phyloP scores from a whole-genome alignment of 2,113 vertebrate species.

The Chloebia gouldiae region DNA sequence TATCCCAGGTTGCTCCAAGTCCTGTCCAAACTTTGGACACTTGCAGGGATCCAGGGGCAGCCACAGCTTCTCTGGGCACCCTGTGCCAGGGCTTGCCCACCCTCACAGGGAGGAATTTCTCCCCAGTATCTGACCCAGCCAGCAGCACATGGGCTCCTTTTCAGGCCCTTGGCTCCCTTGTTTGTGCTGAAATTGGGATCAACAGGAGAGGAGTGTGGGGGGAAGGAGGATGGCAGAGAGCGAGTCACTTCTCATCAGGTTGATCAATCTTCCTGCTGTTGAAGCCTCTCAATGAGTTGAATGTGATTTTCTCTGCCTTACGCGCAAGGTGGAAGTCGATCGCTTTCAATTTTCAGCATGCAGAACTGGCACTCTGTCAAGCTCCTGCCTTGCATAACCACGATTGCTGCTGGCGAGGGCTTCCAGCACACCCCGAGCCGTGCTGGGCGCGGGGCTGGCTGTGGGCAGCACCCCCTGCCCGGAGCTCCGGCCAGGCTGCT shows the following conservation, averaged over 20 bases:
- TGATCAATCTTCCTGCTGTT: constrained; percentile 69
- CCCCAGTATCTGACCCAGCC: accelerated
- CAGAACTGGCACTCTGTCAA: constrained; percentile 43
- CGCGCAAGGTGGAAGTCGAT: constrained; percentile 58
- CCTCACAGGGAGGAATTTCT: neutral
- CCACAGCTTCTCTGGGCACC: neutral
- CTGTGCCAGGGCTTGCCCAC: neutral
- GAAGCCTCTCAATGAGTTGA: constrained; percentile 65
- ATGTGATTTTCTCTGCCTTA: constrained; percentile 66
- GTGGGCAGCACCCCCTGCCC: neutral
- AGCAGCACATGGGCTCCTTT: neutral
- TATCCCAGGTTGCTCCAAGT: neutral
- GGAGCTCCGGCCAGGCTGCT: neutral
- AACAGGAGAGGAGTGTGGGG: neutral
- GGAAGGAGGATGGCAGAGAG: neutral
- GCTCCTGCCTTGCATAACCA: constrained; percentile 36
- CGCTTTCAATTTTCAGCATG: constrained; percentile 64
- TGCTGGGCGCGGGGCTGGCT: neutral
- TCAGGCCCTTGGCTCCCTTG: neutral
- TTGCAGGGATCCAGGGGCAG: neutral
- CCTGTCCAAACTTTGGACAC: accelerated
- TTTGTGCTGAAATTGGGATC: neutral
- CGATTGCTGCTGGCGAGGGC: neutral
- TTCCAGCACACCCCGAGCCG: neutral
- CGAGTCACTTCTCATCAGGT: constrained; percentile 51